Evolutionary conservation across 2,797 vertebrate genomes (phyloP).

Genomic region (Malacoraja senta): DNA sequence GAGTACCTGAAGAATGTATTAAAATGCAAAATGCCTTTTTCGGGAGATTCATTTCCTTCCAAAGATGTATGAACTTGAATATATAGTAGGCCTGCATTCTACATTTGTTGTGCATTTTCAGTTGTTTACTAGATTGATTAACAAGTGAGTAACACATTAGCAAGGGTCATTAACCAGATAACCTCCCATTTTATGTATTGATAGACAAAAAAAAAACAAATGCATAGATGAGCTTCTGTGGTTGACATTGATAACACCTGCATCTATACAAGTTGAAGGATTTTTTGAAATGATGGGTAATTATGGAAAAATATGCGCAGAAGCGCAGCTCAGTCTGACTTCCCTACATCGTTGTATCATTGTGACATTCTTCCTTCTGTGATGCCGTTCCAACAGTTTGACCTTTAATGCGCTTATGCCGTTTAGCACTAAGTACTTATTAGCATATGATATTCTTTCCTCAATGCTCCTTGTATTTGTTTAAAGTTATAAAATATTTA

Average conservation of each 20-base stretch:
- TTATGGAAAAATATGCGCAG: constrained; percentile 22
- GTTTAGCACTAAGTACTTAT: not conserved
- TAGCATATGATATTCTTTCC: not conserved
- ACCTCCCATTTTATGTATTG: not conserved
- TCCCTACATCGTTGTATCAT: not conserved
- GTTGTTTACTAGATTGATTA: not conserved
- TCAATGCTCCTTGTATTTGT: not conserved
- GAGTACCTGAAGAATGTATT: not conserved
- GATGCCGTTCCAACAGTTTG: not conserved
- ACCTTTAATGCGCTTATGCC: not conserved
- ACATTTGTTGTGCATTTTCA: not conserved
- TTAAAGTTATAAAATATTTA: constrained; percentile 20
- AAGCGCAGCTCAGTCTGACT: not conserved
- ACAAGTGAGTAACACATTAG: not conserved
- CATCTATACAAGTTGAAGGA: not conserved
- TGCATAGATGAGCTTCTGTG: not conserved
- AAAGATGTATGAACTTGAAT: not conserved
- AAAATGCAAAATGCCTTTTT: not conserved
- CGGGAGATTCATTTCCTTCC: not conserved
- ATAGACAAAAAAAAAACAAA: too few species aligned
- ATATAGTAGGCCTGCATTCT: not conserved
- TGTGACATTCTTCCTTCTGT: not conserved
- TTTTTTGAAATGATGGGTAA: not conserved
- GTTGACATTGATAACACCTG: not conserved
- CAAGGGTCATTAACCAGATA: not conserved